Evolutionary conservation across 2,888 invertebrate genomes (phyloP).

Genomic region (Drosophila falleni): DNA sequence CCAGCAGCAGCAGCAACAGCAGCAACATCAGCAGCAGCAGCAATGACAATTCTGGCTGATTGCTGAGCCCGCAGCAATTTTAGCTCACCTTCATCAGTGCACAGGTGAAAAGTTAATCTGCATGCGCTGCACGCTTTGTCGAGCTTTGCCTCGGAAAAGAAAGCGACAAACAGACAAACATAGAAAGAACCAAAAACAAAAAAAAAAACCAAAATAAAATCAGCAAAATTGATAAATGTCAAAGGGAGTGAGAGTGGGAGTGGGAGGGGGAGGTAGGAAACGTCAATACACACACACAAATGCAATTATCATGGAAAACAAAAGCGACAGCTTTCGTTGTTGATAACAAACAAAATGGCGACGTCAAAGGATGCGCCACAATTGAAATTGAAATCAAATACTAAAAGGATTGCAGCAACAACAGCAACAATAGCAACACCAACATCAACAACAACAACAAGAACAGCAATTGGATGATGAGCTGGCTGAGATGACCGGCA

Average conservation of each 20-base stretch:
- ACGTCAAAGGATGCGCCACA: conserved; percentile 78
- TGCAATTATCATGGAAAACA: conserved; percentile 82
- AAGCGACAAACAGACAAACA: conserved; percentile 23
- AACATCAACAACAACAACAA: conserved; percentile 9
- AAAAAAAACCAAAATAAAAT: conserved; percentile 36
- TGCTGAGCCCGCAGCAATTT: conserved; percentile 58
- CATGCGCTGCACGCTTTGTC: conserved; percentile 79
- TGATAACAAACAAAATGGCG: conserved; percentile 74
- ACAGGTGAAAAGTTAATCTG: conserved; percentile 81
- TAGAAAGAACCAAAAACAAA: conserved; percentile 15
- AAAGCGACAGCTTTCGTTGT: conserved; percentile 75
- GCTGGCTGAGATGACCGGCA: conserved; percentile 59
- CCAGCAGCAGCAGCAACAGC: conserved; percentile 18
- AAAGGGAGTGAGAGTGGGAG: conserved; percentile 29
- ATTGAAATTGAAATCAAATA: conserved; percentile 80
- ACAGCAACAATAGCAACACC: conserved; percentile 9
- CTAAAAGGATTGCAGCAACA: conserved; percentile 67
- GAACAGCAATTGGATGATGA: conserved; percentile 42
- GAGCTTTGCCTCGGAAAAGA: conserved; percentile 62
- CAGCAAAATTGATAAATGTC: conserved; percentile 77
- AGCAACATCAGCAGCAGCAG: conserved; percentile 26
- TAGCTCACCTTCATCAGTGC: conserved; percentile 14
- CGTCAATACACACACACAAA: conserved; percentile 65
- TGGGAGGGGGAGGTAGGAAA: neutral
- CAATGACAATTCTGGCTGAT: conserved; percentile 70